A percentile compares a stretch with the other conserved stretches of the same genome.
phyloP scores from a whole-genome alignment of 2,797 vertebrate species.

The Hoplostethus mediterraneus region DNA sequence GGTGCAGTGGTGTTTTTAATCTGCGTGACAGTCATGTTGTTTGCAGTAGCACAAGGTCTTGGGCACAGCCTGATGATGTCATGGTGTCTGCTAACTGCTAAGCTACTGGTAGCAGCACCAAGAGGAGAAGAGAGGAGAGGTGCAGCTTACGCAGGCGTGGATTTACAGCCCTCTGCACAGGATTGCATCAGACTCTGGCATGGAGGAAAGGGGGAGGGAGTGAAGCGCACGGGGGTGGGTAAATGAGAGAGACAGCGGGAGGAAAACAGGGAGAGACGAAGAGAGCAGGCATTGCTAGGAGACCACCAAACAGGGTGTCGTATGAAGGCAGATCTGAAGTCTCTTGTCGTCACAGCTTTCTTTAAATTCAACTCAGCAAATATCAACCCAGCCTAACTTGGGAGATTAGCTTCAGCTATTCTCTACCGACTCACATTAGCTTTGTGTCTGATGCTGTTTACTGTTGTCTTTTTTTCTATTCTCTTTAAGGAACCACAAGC shows the following conservation, averaged over 20 bases:
- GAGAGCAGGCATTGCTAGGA: constrained; percentile 80
- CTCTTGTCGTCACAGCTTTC: constrained; percentile 42
- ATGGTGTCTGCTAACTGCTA: constrained; percentile 62
- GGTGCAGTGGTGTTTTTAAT: not conserved
- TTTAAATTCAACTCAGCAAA: constrained; percentile 50
- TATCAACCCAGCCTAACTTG: constrained; percentile 4
- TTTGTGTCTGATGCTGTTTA: not conserved
- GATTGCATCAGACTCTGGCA: constrained; percentile 88
- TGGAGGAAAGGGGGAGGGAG: constrained; percentile 64
- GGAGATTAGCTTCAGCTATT: constrained; percentile 14
- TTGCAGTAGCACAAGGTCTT: constrained; percentile 45
- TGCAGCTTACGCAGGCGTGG: constrained; percentile 75
- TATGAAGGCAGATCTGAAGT: constrained; percentile 65
- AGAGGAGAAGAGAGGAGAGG: constrained; percentile 62
- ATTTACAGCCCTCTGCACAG: constrained; percentile 87
- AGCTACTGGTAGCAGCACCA: constrained; percentile 58
- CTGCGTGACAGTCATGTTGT: constrained; percentile 36
- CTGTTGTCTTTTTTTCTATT: not conserved
- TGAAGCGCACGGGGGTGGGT: constrained; percentile 66
- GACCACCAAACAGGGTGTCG: constrained; percentile 79
- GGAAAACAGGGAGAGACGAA: constrained; percentile 68
- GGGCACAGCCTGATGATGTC: constrained; percentile 76
- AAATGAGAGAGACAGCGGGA: constrained; percentile 13
- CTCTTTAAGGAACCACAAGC: constrained; percentile 8
- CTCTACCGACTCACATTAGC: not conserved